These are phyloP conservation scores for Eidolon helvum DNA, from an alignment of 2,113 vertebrate species.

Conservation along the genomic window DNA sequence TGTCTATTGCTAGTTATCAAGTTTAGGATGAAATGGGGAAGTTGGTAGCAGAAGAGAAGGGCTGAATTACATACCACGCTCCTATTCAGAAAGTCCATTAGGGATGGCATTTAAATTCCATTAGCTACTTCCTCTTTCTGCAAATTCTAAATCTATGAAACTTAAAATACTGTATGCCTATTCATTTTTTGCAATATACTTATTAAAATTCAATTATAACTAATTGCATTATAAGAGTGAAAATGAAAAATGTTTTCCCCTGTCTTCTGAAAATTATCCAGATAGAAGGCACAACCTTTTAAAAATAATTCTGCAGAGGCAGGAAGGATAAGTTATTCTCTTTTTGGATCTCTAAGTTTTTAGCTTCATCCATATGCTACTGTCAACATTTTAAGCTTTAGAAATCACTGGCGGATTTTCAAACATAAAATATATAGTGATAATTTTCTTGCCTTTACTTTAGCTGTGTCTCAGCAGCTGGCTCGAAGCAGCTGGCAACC, in stretches of 20 bases:
- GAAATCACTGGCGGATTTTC: conserved; percentile 18
- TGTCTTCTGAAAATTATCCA: conserved; percentile 6
- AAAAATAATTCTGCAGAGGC: conserved; percentile 36
- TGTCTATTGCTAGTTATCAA: not conserved
- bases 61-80: not conserved
- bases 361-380: not conserved
- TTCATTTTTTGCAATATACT: not conserved
- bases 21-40: not conserved
- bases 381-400: conserved; percentile 26
- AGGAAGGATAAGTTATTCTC: not conserved
- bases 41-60: not conserved
- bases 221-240: not conserved
- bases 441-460: conserved; percentile 51
- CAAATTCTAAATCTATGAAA: conserved; percentile 17
- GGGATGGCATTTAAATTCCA: not conserved
- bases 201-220: conserved; percentile 38
- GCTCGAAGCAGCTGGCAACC: conserved; percentile 26
- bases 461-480: conserved; percentile 34
- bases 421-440: conserved; percentile 5
- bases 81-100: not conserved
- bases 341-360: not conserved
- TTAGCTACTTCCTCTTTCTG: not conserved
- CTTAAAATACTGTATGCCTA: not conserved
- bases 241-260: not conserved
- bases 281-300: not conserved